A percentile compares a stretch with the other conserved stretches of the same genome.
phyloP scores from a whole-genome alignment of 2,113 vertebrate species.

The Aptenodytes forsteri region DNA sequence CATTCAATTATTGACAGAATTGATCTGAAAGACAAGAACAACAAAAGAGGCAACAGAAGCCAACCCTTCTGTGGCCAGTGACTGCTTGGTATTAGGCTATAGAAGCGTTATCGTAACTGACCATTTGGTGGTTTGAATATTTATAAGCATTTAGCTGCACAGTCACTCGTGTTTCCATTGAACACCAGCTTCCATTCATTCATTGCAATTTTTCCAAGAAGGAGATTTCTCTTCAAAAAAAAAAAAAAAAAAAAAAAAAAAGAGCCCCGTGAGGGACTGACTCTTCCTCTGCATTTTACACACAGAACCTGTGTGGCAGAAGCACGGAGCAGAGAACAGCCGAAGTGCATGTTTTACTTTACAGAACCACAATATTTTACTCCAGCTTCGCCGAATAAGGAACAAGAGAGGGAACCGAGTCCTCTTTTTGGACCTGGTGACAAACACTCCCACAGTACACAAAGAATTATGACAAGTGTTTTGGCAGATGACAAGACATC shows the following conservation, averaged over 20 bases:
- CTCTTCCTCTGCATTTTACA: background rate
- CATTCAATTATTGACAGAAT: constrained; percentile 60
- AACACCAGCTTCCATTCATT: constrained; percentile 35
- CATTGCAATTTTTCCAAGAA: background rate
- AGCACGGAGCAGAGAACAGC: background rate
- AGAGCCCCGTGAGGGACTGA: background rate
- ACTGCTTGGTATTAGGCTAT: background rate
- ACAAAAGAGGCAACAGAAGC: constrained; percentile 42
- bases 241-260: background rate
- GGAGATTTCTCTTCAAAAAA: background rate
- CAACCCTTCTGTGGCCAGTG: constrained; percentile 18
- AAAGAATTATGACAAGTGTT: background rate
- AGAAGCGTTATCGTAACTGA: constrained; percentile 37
- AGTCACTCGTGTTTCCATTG: background rate
- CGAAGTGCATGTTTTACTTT: background rate
- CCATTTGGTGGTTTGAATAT: constrained; percentile 48
- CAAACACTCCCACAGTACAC: background rate
- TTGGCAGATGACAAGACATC: background rate
- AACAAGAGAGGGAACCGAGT: background rate
- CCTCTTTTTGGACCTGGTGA: background rate
- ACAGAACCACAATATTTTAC: background rate
- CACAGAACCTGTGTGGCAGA: background rate
- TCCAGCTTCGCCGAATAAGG: background rate
- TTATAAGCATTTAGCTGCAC: constrained; percentile 44
- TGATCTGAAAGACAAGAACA: constrained; percentile 52